Conservation (phyloP, 2,888 invertebrate genomes). For the Barypeithes pellucidus region DNA sequence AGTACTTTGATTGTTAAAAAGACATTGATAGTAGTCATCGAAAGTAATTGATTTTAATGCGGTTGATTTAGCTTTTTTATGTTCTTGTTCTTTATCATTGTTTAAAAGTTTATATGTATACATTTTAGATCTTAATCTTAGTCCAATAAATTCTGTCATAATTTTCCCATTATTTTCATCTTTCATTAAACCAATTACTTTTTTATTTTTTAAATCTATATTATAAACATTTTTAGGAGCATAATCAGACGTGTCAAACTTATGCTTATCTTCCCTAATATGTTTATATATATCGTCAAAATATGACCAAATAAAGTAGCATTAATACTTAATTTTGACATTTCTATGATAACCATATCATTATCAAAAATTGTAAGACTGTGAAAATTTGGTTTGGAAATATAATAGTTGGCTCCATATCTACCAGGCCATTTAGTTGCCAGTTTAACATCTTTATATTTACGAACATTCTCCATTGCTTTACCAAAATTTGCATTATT, state of each 20-base stretch:
- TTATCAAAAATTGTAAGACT: constrained; percentile 18
- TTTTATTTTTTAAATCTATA: constrained; percentile 37
- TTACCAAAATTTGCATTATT: constrained; percentile 24
- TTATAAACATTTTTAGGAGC: constrained; percentile 32
- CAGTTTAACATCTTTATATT: constrained; percentile 37
- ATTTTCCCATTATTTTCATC: constrained; percentile 26
- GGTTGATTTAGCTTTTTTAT: neutral
- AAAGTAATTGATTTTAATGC: constrained; percentile 6
- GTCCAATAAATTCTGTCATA: constrained; percentile 32
- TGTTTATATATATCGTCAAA: constrained; percentile 44
- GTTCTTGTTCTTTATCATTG: neutral
- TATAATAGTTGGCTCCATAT: constrained; percentile 29
- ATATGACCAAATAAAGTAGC: constrained; percentile 26
- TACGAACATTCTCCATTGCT: constrained; percentile 26
- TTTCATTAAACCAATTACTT: constrained; percentile 30
- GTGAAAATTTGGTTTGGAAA: constrained; percentile 30
- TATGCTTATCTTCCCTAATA: constrained; percentile 46
- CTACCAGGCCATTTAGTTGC: constrained; percentile 27
- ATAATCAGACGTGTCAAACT: constrained; percentile 53
- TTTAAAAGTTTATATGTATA: constrained; percentile 14
- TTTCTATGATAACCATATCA: constrained; percentile 22
- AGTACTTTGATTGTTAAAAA: constrained; percentile 24
- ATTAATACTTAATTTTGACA: constrained; percentile 24
- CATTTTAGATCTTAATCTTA: constrained; percentile 35
- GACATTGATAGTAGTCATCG: constrained; percentile 24